A percentile compares a stretch with the other conserved stretches of the same genome.
phyloP scores from a whole-genome alignment of 2,113 vertebrate genomes.

The Xerus inauris region DNA sequence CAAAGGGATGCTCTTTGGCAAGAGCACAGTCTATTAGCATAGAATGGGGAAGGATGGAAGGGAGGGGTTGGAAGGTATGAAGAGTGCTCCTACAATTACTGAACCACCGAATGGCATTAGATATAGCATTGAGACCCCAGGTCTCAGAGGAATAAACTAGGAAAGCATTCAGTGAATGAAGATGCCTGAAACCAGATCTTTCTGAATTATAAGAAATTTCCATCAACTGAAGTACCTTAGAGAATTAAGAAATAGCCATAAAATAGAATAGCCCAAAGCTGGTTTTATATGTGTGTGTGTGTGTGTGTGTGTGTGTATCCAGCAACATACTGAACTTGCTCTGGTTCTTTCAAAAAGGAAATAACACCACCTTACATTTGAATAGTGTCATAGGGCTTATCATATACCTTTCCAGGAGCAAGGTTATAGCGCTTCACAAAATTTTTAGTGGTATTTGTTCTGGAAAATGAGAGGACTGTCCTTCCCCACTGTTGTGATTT shows the following conservation, averaged over 20 bases:
- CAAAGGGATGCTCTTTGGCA: too few relatives aligned
- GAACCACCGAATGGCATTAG: neutral
- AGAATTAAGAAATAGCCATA: neutral
- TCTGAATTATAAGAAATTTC: neutral
- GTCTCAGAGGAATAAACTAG: neutral
- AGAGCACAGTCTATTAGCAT: too few relatives aligned
- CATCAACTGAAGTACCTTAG: neutral
- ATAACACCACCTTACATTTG: accelerated
- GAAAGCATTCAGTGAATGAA: neutral
- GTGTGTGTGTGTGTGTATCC: neutral
- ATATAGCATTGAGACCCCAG: neutral
- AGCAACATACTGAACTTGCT: neutral
- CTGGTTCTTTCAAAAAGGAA: neutral
- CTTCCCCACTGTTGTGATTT: neutral
- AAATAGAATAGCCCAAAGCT: neutral
- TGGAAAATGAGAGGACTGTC: neutral
- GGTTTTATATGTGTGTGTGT: neutral
- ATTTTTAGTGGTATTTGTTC: neutral
- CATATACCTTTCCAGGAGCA: neutral
- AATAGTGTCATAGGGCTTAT: neutral
- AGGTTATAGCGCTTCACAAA: neutral
- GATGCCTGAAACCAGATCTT: neutral
- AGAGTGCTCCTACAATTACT: too few relatives aligned
- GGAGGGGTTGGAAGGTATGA: too few relatives aligned
- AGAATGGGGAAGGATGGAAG: too few relatives aligned